Percentiles rank a stretch among this genome's conserved stretches.
phyloP scores from a whole-genome alignment of 2,888 invertebrate species.

The Megalurothrips usitatus region DNA sequence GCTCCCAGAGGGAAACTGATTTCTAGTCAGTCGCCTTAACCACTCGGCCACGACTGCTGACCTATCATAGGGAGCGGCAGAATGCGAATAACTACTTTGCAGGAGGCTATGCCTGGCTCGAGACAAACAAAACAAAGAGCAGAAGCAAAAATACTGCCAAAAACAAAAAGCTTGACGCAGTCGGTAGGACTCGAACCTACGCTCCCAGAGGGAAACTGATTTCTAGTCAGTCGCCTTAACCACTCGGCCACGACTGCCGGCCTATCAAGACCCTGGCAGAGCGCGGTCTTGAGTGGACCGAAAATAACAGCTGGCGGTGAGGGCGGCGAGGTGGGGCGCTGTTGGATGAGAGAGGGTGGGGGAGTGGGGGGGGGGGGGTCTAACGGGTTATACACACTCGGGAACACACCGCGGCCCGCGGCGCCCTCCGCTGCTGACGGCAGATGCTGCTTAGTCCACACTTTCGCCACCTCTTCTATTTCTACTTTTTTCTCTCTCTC shows the following conservation, averaged over 20 bases:
- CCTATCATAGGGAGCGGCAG: too few relatives aligned
- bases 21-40: conserved; percentile 26
- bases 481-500: background rate
- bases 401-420: background rate
- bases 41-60: conserved; percentile 16
- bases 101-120: too few relatives aligned
- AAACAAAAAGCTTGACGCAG: background rate
- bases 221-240: conserved; percentile 26
- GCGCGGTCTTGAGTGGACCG: background rate
- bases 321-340: background rate
- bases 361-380: background rate
- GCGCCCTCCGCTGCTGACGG: background rate
- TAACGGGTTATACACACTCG: background rate
- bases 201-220: conserved; percentile 25
- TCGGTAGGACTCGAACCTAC: conserved; percentile 25
- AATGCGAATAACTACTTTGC: too few relatives aligned
- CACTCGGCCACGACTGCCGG: conserved; percentile 16
- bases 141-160: too few relatives aligned
- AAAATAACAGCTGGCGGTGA: background rate
- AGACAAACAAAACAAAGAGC: too few relatives aligned
- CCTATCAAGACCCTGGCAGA: background rate
- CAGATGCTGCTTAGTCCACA: background rate
- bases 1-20: conserved; percentile 25
- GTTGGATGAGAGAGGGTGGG: background rate
- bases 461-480: conserved; percentile 4